Conservation (phyloP, 1,140 invertebrate genomes). For the Zaprionus ghesquierei region DNA sequence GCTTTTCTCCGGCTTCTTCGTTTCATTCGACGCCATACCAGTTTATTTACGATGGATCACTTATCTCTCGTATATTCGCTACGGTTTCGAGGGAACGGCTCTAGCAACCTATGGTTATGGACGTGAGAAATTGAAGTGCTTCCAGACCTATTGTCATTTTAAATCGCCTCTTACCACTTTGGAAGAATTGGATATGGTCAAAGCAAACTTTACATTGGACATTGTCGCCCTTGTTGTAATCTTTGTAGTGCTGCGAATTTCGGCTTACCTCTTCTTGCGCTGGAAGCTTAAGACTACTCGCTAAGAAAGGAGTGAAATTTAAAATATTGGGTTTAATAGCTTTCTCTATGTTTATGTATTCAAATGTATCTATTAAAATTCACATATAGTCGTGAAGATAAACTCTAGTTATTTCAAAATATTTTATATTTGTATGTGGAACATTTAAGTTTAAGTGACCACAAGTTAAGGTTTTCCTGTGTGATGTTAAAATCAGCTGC, state of each 20-base stretch:
- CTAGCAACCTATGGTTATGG: slow-evolving; percentile 96
- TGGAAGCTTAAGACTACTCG: slow-evolving; percentile 92
- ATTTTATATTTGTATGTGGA: slow-evolving; percentile 11
- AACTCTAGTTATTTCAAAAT: slow-evolving; percentile 5
- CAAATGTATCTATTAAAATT: slow-evolving; percentile 23
- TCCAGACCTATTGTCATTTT: slow-evolving; percentile 93
- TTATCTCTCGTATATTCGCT: slow-evolving; percentile 97
- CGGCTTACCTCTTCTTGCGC: slow-evolving; percentile 95
- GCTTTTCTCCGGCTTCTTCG: slow-evolving; percentile 98
- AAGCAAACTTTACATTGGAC: slow-evolving; percentile 90
- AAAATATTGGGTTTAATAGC: slow-evolving; percentile 63
- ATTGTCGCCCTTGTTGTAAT: slow-evolving; percentile 93
- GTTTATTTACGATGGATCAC: slow-evolving; percentile 97
- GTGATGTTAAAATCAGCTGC: slow-evolving; percentile 20
- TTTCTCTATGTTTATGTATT: slow-evolving; percentile 50
- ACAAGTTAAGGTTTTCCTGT: slow-evolving; percentile 1
- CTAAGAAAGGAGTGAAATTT: slow-evolving; percentile 82
- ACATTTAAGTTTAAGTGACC: slow-evolving; percentile 20
- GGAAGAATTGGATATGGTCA: slow-evolving; percentile 93
- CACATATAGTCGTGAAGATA: slow-evolving; percentile 1
- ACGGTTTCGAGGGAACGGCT: slow-evolving; percentile 96
- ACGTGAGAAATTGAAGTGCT: slow-evolving; percentile 90
- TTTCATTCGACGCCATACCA: slow-evolving; percentile 97
- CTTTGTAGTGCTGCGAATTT: slow-evolving; percentile 92
- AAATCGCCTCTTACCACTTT: slow-evolving; percentile 94